Evolutionary conservation across 2,888 invertebrate species (phyloP), one percentile per base, ranked within the genome.

Genomic region (Iselma pallidipennis): DNA sequence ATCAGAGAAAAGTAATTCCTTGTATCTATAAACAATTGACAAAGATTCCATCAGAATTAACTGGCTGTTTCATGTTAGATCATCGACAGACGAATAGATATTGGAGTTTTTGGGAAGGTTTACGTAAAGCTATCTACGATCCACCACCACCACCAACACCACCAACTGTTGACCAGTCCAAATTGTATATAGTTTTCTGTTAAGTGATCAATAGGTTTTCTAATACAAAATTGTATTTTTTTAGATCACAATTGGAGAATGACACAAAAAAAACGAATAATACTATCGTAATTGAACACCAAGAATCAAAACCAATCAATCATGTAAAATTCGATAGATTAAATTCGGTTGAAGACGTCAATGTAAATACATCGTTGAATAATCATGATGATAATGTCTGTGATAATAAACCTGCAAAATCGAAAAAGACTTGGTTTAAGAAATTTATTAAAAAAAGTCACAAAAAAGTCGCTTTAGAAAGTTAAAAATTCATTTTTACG

Each of bases 21-120:
- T 87, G 89, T 68, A 88, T 91, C 70, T 91, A 90, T 76, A 84
- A 88, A 64, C 78, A 81, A 7, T 89, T 90, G 73, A 68, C 66
- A 4, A 76, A 81, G 55, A 78, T 92, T 66, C 93, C 93, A 1
- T 80, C 82, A 25, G 87, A 89, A 71, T 80, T 92, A 54, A 85
- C 83, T 26, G 88, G 87, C 73, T 89, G 89, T 76, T 88, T 87
- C 75, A 85, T 86, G 69, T 81, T 93, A 66, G 86, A 87, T 72
- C 89, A 87, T 71, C 81, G 82, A 16, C 82, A 84, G 60, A 78
- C 83, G 1, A 82, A 83, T 1, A 80, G 78, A 63, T 78, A 87
- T 6, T 88, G 85, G 73, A 86, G 90, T 78, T 91, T 92, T 80
- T 93, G 92, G 91, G 84, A 86, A 6, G 88, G 87, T 71, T 81